Evolutionary conservation across 1,140 invertebrate genomes (phyloP).

Genomic region (Bombus turneri): DNA sequence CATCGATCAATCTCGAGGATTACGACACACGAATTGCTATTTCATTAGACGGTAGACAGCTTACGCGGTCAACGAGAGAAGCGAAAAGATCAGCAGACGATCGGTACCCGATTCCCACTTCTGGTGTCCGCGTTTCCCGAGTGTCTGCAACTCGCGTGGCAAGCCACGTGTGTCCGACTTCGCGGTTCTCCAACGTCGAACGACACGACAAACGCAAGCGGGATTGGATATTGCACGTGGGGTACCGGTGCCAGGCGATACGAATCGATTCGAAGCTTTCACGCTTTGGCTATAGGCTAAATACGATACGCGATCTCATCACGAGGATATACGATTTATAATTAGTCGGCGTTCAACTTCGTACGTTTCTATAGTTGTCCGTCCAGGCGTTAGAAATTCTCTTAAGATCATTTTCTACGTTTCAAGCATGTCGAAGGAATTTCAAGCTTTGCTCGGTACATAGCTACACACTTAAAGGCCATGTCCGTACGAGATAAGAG

Average conservation of each 20-base stretch:
- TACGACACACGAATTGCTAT: too few relatives aligned
- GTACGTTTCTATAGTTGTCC: not conserved
- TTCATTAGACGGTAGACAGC: not conserved
- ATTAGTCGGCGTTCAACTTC: not conserved
- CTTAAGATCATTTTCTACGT: not conserved
- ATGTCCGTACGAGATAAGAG: not conserved
- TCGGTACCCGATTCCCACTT: constrained; percentile 15
- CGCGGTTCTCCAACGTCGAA: not conserved
- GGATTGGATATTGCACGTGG: constrained; percentile 16
- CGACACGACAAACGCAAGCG: constrained; percentile 1
- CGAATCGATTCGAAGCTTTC: constrained; percentile 23
- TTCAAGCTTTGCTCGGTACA: not conserved
- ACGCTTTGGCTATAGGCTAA: constrained; percentile 1
- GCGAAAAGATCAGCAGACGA: constrained; percentile 7
- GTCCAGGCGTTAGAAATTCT: not conserved
- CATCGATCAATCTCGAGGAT: not conserved
- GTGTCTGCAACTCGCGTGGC: constrained; percentile 41
- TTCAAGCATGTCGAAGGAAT: not conserved
- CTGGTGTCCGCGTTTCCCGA: constrained; percentile 15
- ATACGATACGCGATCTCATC: constrained; percentile 10
- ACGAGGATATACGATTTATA: not conserved
- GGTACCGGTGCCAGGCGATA: constrained; percentile 8
- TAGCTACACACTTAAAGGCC: not conserved
- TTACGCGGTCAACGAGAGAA: not conserved
- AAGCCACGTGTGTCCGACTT: constrained; percentile 33